Evolutionary conservation across 1,140 invertebrate genomes (phyloP), one percentile per base, ranked within the genome.

Genomic region (Calliphora vicina): DNA sequence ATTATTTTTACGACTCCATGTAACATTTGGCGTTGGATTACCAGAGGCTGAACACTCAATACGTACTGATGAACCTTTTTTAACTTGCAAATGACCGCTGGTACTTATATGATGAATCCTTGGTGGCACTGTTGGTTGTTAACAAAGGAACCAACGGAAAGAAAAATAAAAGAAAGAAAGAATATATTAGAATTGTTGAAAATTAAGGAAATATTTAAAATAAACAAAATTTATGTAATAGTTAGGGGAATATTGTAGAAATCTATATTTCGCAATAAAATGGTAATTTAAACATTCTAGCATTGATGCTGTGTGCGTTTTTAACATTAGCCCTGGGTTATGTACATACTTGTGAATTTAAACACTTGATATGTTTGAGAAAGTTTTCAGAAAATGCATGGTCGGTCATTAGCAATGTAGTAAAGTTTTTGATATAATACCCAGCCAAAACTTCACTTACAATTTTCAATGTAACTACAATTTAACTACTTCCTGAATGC

Each of bases 1-100:
- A 87, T 93, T 93, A 89, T 93, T 93, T 90, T 93, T 93, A 88
- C 93, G 91, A 74, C 93, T 93, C 94, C 94, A 94, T 74, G 92
- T 93, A 84, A 94, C 93, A 84, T 91, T 93, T 45, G 94, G 94
- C 81, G 91, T 91, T 42, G 94, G 94, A 92, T 94, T 94, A 84
- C 94, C 94, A 82, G 91, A 91, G 83, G 93, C 93, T 86, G 92
- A 91, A 88, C 94, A 94, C 87, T 94, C 93, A 85, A 94, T 91
- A 82, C 92, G 92, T 45, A 94, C 93, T 61, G 92, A 91, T 85
- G 93, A 91, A 82, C 93, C 93, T 88, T 94, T 94, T 87, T 94
- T 93, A 81, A 93, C 93, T 88, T 94, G 93, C 82, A 93, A 91
- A 84, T 92, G 91, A 83, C 93, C 92, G 84, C 93, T 92, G 42